These are phyloP conservation scores for Ellobius talpinus DNA, from an alignment of 2,113 vertebrate genomes.

Conservation along the genomic window DNA sequence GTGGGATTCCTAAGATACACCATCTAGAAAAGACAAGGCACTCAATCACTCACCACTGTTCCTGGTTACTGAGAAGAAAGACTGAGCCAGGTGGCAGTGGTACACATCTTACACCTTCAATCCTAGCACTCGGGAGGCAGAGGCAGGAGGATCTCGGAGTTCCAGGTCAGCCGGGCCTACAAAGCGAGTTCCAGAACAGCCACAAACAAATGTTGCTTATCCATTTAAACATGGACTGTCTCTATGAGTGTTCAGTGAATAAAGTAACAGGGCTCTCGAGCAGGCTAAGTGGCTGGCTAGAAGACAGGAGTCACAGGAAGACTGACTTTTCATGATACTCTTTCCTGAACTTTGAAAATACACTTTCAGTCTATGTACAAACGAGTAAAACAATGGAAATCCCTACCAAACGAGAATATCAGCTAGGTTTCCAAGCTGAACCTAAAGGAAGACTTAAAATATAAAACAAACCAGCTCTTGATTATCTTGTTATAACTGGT, in stretches of 20 bases:
- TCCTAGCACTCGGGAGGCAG: not conserved
- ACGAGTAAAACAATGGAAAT: slow-evolving; percentile 11
- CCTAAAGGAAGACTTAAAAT: slow-evolving; percentile 40
- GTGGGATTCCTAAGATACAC: not conserved
- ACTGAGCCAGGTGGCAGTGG: not conserved
- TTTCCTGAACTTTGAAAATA: not conserved
- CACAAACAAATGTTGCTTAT: not conserved
- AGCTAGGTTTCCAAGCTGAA: slow-evolving; percentile 37
- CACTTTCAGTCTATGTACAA: not conserved
- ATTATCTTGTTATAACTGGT: slow-evolving; percentile 57
- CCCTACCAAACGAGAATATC: not conserved
- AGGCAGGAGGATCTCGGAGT: not conserved
- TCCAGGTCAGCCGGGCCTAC: not conserved
- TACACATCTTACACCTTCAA: not conserved
- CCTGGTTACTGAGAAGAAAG: not conserved
- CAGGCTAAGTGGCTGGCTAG: not conserved
- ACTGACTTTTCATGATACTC: not conserved
- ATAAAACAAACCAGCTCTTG: slow-evolving; percentile 24
- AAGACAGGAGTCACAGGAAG: not conserved
- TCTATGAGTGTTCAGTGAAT: not conserved
- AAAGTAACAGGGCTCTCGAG: not conserved
- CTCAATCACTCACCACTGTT: not conserved
- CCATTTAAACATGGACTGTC: not conserved
- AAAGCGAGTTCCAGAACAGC: not conserved
- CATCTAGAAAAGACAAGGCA: not conserved